phyloP scores from a whole-genome alignment of 1,140 invertebrate genomes.

The Argopecten irradians region DNA sequence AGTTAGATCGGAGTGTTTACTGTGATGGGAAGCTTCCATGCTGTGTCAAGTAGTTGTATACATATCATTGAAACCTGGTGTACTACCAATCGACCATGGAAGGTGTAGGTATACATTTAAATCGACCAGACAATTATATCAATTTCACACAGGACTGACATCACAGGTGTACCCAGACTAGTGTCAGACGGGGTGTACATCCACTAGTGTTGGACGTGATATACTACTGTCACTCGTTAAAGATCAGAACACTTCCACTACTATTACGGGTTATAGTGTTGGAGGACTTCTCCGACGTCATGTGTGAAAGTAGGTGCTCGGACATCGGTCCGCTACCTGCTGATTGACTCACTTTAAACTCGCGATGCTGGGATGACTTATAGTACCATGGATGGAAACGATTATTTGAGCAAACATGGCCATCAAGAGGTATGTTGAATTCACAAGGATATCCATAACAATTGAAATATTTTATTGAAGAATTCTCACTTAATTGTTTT shows the following conservation, averaged over 20 bases:
- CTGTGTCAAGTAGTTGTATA: conserved; percentile 9
- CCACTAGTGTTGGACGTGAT: background rate
- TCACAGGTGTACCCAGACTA: background rate
- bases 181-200: too few species aligned
- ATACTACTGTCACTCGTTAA: background rate
- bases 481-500: too few species aligned
- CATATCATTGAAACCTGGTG: background rate
- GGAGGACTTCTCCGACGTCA: background rate
- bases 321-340: too few species aligned
- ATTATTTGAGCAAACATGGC: background rate
- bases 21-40: background rate
- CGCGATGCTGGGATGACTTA: too few species aligned
- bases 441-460: too few species aligned
- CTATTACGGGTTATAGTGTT: background rate
- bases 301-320: background rate
- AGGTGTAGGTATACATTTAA: background rate
- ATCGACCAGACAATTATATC: background rate
- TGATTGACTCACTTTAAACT: too few species aligned
- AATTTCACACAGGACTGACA: background rate
- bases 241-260: too few species aligned
- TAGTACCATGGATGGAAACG: background rate
- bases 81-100: background rate
- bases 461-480: too few species aligned
- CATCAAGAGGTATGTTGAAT: background rate
- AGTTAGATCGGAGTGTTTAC: background rate